Conservation (phyloP, 1,140 invertebrate species). For the Neodiprion pinetum region DNA sequence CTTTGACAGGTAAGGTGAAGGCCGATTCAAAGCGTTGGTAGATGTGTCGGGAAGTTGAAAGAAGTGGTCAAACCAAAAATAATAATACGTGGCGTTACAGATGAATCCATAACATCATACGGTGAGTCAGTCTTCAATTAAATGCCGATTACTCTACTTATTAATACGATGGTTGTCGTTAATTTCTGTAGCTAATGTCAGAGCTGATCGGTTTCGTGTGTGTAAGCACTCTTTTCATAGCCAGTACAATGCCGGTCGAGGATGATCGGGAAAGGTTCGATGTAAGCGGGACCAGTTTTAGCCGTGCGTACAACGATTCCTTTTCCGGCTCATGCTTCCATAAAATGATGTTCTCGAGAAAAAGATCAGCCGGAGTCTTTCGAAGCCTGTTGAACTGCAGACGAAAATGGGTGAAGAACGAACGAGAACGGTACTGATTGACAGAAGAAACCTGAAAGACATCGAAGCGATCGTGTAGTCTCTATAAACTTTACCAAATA, state of each 20-base stretch:
- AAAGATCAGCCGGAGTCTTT: background rate
- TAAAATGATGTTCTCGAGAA: background rate
- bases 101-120: no score
- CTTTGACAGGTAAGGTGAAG: no score
- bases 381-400: background rate
- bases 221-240: background rate
- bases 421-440: no score
- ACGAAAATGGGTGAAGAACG: background rate
- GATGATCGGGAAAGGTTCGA: background rate
- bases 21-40: no score
- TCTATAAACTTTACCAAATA: background rate
- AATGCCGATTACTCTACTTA: background rate
- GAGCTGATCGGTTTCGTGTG: background rate
- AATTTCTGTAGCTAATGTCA: background rate
- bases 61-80: no score
- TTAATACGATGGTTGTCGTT: background rate
- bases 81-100: no score
- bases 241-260: background rate
- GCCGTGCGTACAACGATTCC: background rate
- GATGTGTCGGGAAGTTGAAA: no score
- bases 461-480: background rate
- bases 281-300: background rate
- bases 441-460: no score
- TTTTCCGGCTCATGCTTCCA: background rate
- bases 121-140: background rate